phyloP scores from a whole-genome alignment of 2,113 vertebrate genomes.

The Vanacampus margaritifer region DNA sequence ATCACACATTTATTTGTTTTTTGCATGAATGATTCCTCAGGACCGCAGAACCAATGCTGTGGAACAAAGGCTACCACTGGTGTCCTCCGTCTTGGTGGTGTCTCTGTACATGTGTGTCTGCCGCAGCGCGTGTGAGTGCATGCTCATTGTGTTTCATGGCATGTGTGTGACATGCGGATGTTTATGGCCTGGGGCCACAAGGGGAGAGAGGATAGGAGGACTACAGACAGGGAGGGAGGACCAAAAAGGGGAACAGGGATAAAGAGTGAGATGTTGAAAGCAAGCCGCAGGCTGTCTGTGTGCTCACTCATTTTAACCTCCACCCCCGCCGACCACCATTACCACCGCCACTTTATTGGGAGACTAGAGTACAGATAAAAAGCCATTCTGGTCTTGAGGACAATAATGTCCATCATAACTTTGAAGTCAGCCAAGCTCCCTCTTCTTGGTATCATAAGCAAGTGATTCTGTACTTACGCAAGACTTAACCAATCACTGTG shows the following conservation, averaged over 20 bases:
- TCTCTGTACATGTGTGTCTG: slow-evolving; percentile 20
- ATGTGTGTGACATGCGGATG: slow-evolving; percentile 64
- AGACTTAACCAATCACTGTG: not conserved
- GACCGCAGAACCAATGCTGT: slow-evolving; percentile 49
- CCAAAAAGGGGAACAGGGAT: slow-evolving; percentile 35
- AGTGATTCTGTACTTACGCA: slow-evolving; percentile 5
- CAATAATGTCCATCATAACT: slow-evolving; percentile 57
- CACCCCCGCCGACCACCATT: not conserved
- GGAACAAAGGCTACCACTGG: slow-evolving; percentile 63
- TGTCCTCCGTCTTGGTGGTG: slow-evolving; percentile 39
- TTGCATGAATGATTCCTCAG: slow-evolving; percentile 53
- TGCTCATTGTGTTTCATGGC: slow-evolving; percentile 51
- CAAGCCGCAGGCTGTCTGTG: slow-evolving; percentile 63
- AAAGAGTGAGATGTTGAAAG: slow-evolving; percentile 65
- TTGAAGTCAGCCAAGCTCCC: slow-evolving; percentile 51
- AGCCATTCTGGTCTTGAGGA: slow-evolving; percentile 55
- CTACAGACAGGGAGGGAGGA: slow-evolving; percentile 41
- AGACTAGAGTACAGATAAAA: slow-evolving; percentile 63
- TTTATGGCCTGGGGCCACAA: slow-evolving; percentile 59
- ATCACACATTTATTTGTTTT: slow-evolving; percentile 27
- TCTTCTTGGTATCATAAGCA: slow-evolving; percentile 35
- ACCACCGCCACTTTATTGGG: slow-evolving; percentile 43
- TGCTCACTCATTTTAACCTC: slow-evolving; percentile 36
- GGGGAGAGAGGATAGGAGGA: slow-evolving; percentile 45
- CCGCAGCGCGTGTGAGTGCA: slow-evolving; percentile 26